These are phyloP conservation scores for Neomonachus schauinslandi DNA, from an alignment of 2,113 vertebrate species.

Conservation along the genomic window DNA sequence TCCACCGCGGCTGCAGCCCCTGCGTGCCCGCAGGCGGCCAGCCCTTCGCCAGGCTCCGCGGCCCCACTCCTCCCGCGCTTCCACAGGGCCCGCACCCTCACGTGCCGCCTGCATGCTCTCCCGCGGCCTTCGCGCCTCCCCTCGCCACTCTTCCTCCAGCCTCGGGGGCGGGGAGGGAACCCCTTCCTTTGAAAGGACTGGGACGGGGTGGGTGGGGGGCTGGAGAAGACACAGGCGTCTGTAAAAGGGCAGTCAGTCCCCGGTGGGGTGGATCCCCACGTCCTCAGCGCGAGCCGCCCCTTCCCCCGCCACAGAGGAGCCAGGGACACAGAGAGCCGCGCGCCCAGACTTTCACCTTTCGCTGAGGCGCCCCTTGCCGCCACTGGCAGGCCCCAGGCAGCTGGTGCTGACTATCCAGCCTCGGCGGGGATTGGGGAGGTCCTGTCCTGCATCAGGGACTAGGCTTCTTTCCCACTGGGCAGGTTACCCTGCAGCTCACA, in stretches of 20 bases:
- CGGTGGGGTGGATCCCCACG: accelerated
- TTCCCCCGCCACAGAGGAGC: neutral
- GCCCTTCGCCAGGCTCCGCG: accelerated
- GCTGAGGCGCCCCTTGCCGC: accelerated
- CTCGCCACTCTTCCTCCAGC: neutral
- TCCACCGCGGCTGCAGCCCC: accelerated
- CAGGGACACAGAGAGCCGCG: accelerated
- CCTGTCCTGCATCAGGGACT: accelerated
- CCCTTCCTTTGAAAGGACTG: accelerated
- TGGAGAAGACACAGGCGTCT: accelerated
- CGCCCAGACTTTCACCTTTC: accelerated
- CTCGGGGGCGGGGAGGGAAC: neutral
- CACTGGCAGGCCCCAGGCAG: neutral
- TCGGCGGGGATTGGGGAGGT: accelerated
- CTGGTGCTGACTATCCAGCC: accelerated
- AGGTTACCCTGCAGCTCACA: accelerated
- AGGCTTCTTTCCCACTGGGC: neutral
- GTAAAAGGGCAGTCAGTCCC: neutral
- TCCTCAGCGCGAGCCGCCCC: accelerated
- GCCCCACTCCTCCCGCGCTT: accelerated
- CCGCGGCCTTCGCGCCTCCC: neutral
- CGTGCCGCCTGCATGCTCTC: accelerated
- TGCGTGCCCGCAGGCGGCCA: accelerated
- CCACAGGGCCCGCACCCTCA: neutral
- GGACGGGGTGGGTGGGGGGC: accelerated